Evolutionary conservation across 2,113 vertebrate species (phyloP).

Genomic region (Macaca nemestrina): DNA sequence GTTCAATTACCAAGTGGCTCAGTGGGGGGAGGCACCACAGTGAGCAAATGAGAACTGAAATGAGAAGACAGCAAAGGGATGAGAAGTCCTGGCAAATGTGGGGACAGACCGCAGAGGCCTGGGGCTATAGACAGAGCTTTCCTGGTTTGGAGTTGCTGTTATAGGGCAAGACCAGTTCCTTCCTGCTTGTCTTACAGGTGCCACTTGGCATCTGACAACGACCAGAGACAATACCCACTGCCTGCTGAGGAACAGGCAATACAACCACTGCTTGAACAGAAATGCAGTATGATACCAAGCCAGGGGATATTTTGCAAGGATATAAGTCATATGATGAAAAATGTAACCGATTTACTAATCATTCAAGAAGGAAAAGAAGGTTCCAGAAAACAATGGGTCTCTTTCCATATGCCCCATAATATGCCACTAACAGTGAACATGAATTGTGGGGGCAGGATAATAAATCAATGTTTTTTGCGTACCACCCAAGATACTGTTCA

Average conservation of each 20-base stretch:
- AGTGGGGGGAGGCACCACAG: not conserved
- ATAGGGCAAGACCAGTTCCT: not conserved
- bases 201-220: constrained; percentile 1
- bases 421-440: not conserved
- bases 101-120: not conserved
- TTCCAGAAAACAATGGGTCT: not conserved
- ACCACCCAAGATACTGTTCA: not conserved
- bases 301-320: not conserved
- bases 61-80: not conserved
- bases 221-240: not conserved
- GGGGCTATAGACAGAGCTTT: not conserved
- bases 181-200: constrained; percentile 35
- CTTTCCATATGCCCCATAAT: not conserved
- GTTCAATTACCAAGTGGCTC: not conserved
- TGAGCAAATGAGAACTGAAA: not conserved
- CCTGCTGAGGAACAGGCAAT: not conserved
- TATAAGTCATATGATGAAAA: not conserved
- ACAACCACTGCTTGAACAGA: not conserved
- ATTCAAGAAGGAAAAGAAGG: not conserved
- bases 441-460: not conserved
- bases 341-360: not conserved
- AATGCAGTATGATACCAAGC: not conserved
- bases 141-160: not conserved
- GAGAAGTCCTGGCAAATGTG: not conserved
- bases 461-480: not conserved